A percentile compares a stretch with the other conserved stretches of the same genome.
These are phyloP conservation scores for Thyatira batis DNA, from an alignment of 2,888 invertebrate genomes.

Conservation along the genomic window DNA sequence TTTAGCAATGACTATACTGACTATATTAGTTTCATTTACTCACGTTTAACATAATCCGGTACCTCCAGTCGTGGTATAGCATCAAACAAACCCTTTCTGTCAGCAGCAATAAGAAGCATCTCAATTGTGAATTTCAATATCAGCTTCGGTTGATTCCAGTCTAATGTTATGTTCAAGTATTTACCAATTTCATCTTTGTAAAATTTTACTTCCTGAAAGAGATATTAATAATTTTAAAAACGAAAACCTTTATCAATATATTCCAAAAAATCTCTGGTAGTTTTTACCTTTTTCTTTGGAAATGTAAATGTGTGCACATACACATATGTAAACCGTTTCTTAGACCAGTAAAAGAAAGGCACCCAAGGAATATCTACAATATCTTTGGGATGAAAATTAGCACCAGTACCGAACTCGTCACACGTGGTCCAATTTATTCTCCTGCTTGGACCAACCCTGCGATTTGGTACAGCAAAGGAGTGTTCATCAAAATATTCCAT, in stretches of 20 bases:
- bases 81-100: conserved; percentile 51
- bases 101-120: conserved; percentile 50
- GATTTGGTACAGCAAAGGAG: conserved; percentile 20
- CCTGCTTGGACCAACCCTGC: background rate
- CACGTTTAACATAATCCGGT: conserved; percentile 34
- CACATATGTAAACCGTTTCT: conserved; percentile 10
- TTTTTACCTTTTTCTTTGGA: conserved; percentile 58
- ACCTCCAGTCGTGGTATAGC: conserved; percentile 35
- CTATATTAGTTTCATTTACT: too few species aligned
- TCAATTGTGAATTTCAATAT: conserved; percentile 36
- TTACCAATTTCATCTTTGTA: conserved; percentile 37
- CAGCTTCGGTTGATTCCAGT: conserved; percentile 60
- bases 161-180: conserved; percentile 34
- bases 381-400: conserved; percentile 53
- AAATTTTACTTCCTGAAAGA: conserved; percentile 42
- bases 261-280: too few species aligned
- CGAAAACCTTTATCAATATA: background rate
- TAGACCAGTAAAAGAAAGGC: conserved; percentile 64
- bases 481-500: conserved; percentile 16
- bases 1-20: too few species aligned
- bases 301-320: conserved; percentile 45
- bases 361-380: conserved; percentile 56
- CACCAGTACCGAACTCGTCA: conserved; percentile 47
- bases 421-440: conserved; percentile 53
- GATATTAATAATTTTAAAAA: background rate